These are phyloP conservation scores for Hystrix brachyura DNA, from an alignment of 2,113 vertebrate species.

Conservation along the genomic window DNA sequence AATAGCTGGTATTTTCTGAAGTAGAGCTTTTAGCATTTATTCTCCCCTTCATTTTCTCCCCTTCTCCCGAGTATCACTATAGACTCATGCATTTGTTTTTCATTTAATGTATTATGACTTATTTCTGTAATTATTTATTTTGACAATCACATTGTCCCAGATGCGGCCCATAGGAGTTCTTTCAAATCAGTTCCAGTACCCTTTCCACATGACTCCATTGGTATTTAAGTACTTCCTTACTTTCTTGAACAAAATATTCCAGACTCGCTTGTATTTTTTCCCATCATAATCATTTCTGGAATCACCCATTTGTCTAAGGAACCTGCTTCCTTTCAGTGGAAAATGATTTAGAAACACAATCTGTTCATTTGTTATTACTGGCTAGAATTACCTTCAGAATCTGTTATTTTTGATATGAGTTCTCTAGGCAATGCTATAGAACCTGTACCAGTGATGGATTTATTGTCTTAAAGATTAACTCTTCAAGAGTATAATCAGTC, in stretches of 20 bases:
- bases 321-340: background rate
- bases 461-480: conserved; percentile 55
- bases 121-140: background rate
- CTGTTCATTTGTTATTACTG: background rate
- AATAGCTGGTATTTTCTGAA: conserved; percentile 8
- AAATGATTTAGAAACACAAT: conserved; percentile 28
- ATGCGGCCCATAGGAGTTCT: background rate
- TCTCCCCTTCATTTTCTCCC: background rate
- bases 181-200: background rate
- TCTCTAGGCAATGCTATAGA: background rate
- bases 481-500: conserved; percentile 35
- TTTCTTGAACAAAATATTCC: conserved; percentile 12
- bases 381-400: background rate
- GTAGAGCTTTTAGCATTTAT: background rate
- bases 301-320: conserved; percentile 20
- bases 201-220: background rate
- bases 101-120: background rate
- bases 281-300: background rate
- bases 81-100: conserved; percentile 41
- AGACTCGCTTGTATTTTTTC: background rate
- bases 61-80: background rate
- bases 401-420: conserved; percentile 41
- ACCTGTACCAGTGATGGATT: conserved; percentile 4
- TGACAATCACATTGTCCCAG: background rate
- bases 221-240: background rate